These are phyloP conservation scores for Ochropleura leucogaster DNA, from an alignment of 2,888 invertebrate species.

Conservation along the genomic window DNA sequence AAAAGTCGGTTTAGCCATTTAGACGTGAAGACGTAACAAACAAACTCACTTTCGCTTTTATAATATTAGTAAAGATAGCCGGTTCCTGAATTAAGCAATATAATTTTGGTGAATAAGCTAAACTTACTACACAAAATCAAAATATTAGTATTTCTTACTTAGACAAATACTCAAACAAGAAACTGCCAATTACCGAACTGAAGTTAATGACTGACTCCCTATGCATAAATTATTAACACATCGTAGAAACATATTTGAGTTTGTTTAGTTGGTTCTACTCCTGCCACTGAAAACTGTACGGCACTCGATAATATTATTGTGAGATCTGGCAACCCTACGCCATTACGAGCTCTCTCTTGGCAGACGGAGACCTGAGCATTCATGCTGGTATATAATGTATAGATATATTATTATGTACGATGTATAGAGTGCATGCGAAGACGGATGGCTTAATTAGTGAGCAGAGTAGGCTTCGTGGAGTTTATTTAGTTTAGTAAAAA, in stretches of 20 bases:
- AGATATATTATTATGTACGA: slow-evolving; percentile 25
- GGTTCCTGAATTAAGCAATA: too few relatives aligned
- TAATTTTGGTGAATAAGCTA: too few relatives aligned
- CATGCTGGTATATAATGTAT: slow-evolving; percentile 32
- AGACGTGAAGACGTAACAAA: too few relatives aligned
- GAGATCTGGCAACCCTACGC: slow-evolving; percentile 23
- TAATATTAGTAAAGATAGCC: too few relatives aligned
- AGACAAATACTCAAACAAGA: not conserved
- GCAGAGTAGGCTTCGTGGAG: not conserved
- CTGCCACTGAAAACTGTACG: not conserved
- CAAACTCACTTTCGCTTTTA: too few relatives aligned
- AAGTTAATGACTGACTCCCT: not conserved
- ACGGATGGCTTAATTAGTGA: slow-evolving; percentile 52
- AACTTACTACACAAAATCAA: too few relatives aligned
- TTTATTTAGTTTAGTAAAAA: not conserved
- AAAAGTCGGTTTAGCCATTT: too few relatives aligned
- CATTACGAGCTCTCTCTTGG: slow-evolving; percentile 17
- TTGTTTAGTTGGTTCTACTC: not conserved
- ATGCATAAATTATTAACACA: too few relatives aligned
- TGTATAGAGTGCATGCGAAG: slow-evolving; percentile 42
- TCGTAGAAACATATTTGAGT: not conserved
- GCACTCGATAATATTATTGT: not conserved
- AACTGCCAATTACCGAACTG: not conserved
- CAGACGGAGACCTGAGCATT: slow-evolving; percentile 48
- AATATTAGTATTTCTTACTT: not conserved